Evolutionary conservation across 2,113 vertebrate species (phyloP).

Genomic region (Mirza zaza): DNA sequence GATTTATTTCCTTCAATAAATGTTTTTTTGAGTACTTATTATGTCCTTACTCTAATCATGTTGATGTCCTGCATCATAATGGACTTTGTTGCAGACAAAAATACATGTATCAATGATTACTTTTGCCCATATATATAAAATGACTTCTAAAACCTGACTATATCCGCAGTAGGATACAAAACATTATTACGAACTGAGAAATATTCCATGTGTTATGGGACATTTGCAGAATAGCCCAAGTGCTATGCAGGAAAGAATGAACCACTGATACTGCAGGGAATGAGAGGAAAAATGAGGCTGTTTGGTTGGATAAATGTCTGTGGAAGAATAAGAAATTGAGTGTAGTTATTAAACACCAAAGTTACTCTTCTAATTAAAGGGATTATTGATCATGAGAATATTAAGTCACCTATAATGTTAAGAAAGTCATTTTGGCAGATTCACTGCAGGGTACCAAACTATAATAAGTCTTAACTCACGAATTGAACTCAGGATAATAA

Average conservation of each 20-base stretch:
- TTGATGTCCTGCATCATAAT: background rate
- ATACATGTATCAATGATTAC: background rate
- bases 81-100: background rate
- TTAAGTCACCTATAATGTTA: background rate
- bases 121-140: background rate
- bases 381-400: background rate
- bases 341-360: background rate
- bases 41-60: background rate
- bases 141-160: background rate
- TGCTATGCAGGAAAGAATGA: background rate
- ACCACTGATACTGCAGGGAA: background rate
- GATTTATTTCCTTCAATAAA: background rate
- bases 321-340: background rate
- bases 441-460: background rate
- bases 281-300: background rate
- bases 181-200: background rate
- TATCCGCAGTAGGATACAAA: background rate
- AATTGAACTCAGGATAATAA: background rate
- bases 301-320: background rate
- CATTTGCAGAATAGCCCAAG: background rate
- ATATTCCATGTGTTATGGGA: background rate
- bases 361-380: background rate
- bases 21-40: background rate
- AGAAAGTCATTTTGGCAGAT: background rate
- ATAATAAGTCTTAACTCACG: background rate